These are phyloP conservation scores for Malacoctenus gilli DNA, from an alignment of 2,797 vertebrate species.

Conservation along the genomic window DNA sequence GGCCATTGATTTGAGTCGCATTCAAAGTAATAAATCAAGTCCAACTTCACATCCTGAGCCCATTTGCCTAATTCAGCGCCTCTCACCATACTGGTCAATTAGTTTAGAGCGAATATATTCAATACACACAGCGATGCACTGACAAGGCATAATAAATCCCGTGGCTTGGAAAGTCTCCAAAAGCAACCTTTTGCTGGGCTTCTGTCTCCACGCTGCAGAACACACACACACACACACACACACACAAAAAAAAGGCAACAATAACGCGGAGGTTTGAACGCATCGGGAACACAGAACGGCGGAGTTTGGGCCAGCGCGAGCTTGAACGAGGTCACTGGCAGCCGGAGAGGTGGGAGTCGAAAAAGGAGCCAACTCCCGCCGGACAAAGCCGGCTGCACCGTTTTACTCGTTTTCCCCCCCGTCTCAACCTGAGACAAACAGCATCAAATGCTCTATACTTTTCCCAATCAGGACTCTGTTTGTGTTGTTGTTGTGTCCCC, in stretches of 20 bases:
- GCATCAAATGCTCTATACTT: constrained; percentile 40
- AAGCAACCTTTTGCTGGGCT: constrained; percentile 67
- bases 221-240: constrained; percentile 38
- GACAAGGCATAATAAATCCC: constrained; percentile 83
- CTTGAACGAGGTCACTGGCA: constrained; percentile 59
- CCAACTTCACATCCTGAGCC: constrained; percentile 84
- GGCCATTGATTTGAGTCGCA: constrained; percentile 85
- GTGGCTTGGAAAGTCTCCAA: constrained; percentile 74
- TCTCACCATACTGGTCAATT: constrained; percentile 85
- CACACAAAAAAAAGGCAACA: constrained; percentile 22
- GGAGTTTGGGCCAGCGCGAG: constrained; percentile 51
- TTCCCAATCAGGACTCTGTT: constrained; percentile 59
- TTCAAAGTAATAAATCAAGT: constrained; percentile 90
- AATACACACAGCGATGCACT: constrained; percentile 81
- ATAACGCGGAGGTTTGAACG: constrained; percentile 19
- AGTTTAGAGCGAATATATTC: constrained; percentile 86
- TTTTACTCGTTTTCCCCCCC: constrained; percentile 37
- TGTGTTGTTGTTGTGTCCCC: constrained; percentile 47
- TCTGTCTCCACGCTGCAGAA: constrained; percentile 56
- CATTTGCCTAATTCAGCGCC: constrained; percentile 85
- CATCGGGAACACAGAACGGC: constrained; percentile 46
- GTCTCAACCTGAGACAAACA: constrained; percentile 21
- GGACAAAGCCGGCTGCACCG: constrained; percentile 62
- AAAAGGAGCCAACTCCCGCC: constrained; percentile 65
- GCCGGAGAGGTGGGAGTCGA: constrained; percentile 45